Evolutionary conservation across 2,888 invertebrate genomes (phyloP), one percentile per base, ranked within the genome.

Genomic region (Pseudanteris insignis): DNA sequence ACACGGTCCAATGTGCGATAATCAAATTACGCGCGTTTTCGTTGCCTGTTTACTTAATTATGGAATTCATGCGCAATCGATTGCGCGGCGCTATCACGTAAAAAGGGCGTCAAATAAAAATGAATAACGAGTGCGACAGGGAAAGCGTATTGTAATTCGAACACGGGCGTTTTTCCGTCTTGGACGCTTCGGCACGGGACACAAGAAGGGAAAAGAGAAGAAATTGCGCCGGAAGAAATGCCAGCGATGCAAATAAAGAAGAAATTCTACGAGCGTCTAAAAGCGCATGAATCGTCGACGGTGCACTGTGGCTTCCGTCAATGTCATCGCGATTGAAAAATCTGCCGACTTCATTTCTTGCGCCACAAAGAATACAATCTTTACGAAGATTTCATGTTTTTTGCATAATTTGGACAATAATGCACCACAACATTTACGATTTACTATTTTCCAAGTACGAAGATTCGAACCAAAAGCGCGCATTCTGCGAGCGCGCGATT

Each of bases 271-370:
- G 40, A 37, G 38, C 60, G 50, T 38, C 44, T 40, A 38, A 50
- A 46, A 51, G 47, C 62, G 46, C 38, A 62, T 46, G 62, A 57
- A 62, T 62, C 40, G 61, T 55, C 61, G 61, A 61, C 60, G 54
- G 38, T 48, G 59, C 59, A 60, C 47, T 53, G 53, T 43, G 53
- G 59, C 50, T 55, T 46, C 50, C 61, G 55, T 61, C 55, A 61
- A 55, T 55, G 54, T 46, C 55, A 44, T 30, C 30, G 54, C 50
- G 40, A 61, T 50, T 51, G 50, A 18, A 51, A 50, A 61, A 61
- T 61, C 55, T 55, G 55, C 55, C 15, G 41, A 46, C 38, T 61
- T 54, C 40, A 44, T 41, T 40, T 54, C 43, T 40, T 21, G 43
- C 36, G 15, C 50, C 21, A 34, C 53, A 41, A 30, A 33, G 29